Evolutionary conservation across 1,140 invertebrate species (phyloP).

Genomic region (Carposina sasakii): DNA sequence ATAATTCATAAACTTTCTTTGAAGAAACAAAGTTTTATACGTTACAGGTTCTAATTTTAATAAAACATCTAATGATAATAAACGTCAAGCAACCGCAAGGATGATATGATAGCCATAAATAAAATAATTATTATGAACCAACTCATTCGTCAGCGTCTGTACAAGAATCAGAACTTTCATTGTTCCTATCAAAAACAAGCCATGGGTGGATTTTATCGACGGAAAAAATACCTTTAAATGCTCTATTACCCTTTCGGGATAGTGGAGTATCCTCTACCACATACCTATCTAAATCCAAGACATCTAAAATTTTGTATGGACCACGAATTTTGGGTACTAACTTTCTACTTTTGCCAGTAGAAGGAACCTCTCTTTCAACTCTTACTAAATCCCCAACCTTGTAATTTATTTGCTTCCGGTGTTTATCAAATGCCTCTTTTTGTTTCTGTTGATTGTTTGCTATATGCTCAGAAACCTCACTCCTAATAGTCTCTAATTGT

Average conservation of each 20-base stretch:
- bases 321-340: slow-evolving; percentile 19
- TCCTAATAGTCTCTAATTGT: background rate
- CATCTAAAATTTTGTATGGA: slow-evolving; percentile 16
- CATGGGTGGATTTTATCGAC: slow-evolving; percentile 8
- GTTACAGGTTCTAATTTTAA: too few species aligned
- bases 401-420: background rate
- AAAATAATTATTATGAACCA: too few species aligned
- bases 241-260: background rate
- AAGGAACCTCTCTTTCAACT: slow-evolving; percentile 2
- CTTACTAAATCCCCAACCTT: slow-evolving; percentile 1
- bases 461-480: background rate
- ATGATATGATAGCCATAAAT: too few species aligned
- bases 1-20: too few species aligned
- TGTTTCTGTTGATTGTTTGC: background rate
- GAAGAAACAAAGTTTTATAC: too few species aligned
- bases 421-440: background rate
- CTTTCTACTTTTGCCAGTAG: slow-evolving; percentile 9
- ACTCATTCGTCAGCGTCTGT: too few species aligned
- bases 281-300: slow-evolving; percentile 20
- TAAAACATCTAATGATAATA: too few species aligned
- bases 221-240: slow-evolving; percentile 1
- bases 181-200: background rate
- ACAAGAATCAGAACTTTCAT: background rate
- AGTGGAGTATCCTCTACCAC: slow-evolving; percentile 16
- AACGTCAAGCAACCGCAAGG: too few species aligned